Conservation (phyloP, 2,888 invertebrate genomes). For the Sinohyriopsis cumingii region DNA sequence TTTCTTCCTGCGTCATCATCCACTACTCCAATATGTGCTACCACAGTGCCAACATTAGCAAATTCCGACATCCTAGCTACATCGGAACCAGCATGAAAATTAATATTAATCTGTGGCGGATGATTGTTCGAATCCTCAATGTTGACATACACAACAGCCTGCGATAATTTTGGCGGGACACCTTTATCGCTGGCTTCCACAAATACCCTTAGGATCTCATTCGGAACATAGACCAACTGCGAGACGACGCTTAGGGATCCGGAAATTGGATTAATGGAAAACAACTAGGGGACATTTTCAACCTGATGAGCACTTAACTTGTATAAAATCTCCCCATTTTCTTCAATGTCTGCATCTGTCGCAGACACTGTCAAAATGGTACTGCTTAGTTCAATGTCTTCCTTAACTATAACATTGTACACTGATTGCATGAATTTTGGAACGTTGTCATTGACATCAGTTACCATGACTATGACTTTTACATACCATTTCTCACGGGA, state of each 20-base stretch:
- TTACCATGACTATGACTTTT: conserved; percentile 38
- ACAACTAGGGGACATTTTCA: conserved; percentile 38
- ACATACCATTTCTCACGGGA: conserved; percentile 38
- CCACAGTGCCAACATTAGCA: conserved; percentile 56
- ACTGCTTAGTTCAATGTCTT: conserved; percentile 33
- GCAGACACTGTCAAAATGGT: conserved; percentile 78
- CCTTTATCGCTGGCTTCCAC: conserved; percentile 61
- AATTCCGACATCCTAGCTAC: conserved; percentile 54
- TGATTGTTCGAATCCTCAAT: conserved; percentile 93
- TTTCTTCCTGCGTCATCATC: conserved; percentile 59
- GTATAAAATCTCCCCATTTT: conserved; percentile 78
- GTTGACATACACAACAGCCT: conserved; percentile 52
- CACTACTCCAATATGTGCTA: conserved; percentile 53
- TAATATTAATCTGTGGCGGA: conserved; percentile 80
- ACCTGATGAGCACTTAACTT: conserved; percentile 59
- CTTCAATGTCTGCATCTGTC: conserved; percentile 86
- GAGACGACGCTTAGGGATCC: conserved; percentile 54
- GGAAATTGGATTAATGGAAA: conserved; percentile 45
- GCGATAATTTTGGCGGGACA: conserved; percentile 46
- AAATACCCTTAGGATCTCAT: conserved; percentile 37
- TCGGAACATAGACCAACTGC: conserved; percentile 47
- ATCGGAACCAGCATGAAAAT: conserved; percentile 53
- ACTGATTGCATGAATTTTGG: conserved; percentile 42
- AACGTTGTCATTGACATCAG: conserved; percentile 52
- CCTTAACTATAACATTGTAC: conserved; percentile 49